Evolutionary conservation across 2,888 invertebrate species (phyloP).

Genomic region (Leptogaster cylindrica): DNA sequence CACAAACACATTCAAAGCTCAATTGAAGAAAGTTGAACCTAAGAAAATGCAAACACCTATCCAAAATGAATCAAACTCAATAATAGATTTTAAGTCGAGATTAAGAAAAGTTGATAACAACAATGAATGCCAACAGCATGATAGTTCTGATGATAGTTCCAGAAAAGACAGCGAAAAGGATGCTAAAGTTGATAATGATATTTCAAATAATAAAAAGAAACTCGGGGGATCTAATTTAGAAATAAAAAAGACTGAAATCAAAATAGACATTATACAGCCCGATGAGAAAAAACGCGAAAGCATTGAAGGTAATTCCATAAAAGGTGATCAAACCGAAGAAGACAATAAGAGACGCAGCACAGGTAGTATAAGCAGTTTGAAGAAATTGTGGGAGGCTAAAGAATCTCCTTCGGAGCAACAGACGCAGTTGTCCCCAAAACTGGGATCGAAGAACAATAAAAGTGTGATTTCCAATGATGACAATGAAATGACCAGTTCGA

Average conservation of each 20-base stretch:
- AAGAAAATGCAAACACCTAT: conserved; percentile 66
- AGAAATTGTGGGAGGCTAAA: conserved; percentile 90
- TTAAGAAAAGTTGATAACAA: conserved; percentile 77
- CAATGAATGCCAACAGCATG: conserved; percentile 52
- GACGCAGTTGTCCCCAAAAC: conserved; percentile 59
- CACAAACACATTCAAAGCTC: conserved; percentile 68
- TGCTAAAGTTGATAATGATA: conserved; percentile 35
- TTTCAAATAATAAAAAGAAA: conserved; percentile 39
- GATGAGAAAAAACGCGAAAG: conserved; percentile 62
- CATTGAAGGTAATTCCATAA: conserved; percentile 57
- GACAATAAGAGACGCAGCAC: conserved; percentile 90
- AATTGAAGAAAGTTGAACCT: conserved; percentile 77
- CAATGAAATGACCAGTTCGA: conserved; percentile 22
- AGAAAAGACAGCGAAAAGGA: conserved; percentile 40
- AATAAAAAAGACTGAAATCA: conserved; percentile 63
- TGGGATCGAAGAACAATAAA: conserved; percentile 64
- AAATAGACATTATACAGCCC: conserved; percentile 60
- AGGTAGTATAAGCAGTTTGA: conserved; percentile 89
- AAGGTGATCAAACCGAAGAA: conserved; percentile 65
- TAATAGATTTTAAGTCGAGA: conserved; percentile 84
- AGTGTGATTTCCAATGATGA: conserved; percentile 46
- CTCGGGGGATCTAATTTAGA: conserved; percentile 42
- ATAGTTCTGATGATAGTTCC: conserved; percentile 28
- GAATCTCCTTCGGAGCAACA: conserved; percentile 59
- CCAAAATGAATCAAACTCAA: conserved; percentile 68